Conservation (phyloP, 2,888 invertebrate genomes). For the Philereme transversata region DNA sequence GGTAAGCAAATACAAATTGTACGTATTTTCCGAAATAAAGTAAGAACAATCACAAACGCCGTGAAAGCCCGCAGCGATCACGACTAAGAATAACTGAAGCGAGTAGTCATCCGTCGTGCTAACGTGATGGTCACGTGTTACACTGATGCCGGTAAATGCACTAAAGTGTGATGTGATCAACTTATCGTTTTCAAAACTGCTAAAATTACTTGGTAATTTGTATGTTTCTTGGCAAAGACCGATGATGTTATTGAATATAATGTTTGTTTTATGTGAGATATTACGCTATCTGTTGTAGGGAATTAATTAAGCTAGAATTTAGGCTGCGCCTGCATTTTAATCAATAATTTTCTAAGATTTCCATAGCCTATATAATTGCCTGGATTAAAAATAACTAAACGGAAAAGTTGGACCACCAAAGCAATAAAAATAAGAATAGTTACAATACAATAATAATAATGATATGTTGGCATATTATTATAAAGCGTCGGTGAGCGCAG, state of each 20-base stretch:
- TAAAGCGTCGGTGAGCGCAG: constrained; percentile 55
- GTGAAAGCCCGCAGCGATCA: constrained; percentile 66
- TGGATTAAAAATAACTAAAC: constrained; percentile 10
- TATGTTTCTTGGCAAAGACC: too few species aligned
- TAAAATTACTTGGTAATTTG: too few species aligned
- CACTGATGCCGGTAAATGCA: constrained; percentile 8
- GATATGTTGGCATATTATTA: constrained; percentile 48
- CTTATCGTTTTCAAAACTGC: not conserved
- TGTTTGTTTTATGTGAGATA: too few species aligned
- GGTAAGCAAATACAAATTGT: constrained; percentile 83
- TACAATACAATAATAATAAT: constrained; percentile 38
- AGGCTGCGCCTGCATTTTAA: not conserved
- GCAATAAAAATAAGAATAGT: constrained; percentile 34
- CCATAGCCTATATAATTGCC: not conserved
- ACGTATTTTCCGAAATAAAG: constrained; percentile 38
- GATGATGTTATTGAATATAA: too few species aligned
- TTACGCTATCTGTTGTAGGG: too few species aligned
- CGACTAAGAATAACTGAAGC: constrained; percentile 45
- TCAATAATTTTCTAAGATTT: not conserved
- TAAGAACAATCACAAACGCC: constrained; percentile 34
- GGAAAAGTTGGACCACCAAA: constrained; percentile 28
- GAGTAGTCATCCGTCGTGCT: constrained; percentile 29
- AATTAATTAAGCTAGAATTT: too few species aligned
- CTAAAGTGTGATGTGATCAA: constrained; percentile 15
- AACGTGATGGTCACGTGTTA: constrained; percentile 20